These are phyloP conservation scores for Coptodon bakossiorum DNA, from an alignment of 2,113 vertebrate species.

Conservation along the genomic window DNA sequence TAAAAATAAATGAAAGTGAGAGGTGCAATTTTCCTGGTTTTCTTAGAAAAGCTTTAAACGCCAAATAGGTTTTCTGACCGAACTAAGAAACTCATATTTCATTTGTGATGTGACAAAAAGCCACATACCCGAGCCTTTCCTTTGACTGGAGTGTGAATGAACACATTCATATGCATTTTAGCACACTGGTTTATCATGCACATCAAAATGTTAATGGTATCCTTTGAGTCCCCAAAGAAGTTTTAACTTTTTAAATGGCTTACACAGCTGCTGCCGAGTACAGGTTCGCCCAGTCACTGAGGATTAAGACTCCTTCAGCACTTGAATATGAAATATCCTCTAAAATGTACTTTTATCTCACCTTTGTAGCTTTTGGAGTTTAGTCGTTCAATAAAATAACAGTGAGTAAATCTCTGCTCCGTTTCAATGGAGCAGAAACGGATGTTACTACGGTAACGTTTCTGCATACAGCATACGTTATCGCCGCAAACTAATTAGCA, in stretches of 20 bases:
- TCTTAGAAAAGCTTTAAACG: neutral
- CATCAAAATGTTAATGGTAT: neutral
- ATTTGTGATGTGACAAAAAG: neutral
- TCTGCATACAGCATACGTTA: neutral
- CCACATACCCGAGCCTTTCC: neutral
- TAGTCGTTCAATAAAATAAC: neutral
- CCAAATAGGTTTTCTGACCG: neutral
- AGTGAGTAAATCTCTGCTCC: neutral
- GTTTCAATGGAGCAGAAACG: neutral
- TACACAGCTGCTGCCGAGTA: neutral
- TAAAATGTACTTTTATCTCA: neutral
- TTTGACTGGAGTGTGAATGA: neutral
- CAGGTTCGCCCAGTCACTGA: neutral
- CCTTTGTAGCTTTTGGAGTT: neutral
- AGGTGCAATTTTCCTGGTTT: neutral
- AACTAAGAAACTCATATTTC: neutral
- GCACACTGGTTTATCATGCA: neutral
- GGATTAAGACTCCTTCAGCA: neutral
- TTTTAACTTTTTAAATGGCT: neutral
- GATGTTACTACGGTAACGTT: neutral
- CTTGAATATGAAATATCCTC: neutral
- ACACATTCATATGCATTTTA: neutral
- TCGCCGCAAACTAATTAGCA: neutral
- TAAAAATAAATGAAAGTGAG: neutral
- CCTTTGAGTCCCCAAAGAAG: neutral